Base-by-base conservation (phyloP, 2,888 invertebrate genomes). In the Drosophila meridiana region DNA sequence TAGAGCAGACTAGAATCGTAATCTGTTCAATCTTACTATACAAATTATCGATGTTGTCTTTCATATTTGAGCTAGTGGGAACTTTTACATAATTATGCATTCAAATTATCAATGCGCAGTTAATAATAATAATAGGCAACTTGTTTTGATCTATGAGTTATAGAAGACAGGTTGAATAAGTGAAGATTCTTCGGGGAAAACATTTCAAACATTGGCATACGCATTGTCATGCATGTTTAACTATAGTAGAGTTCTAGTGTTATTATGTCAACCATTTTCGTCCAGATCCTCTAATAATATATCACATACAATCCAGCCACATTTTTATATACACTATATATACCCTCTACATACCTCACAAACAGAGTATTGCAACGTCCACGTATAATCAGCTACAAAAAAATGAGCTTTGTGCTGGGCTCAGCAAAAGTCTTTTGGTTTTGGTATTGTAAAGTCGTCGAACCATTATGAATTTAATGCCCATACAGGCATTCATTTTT, bases 401-500 rank as follows among this genome's bases (percentile, higher is more conserved):
- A 61, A 40, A 40, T 50, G 63, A 69, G 20, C 40, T 67, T 66
- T 68, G 20, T 79, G 80, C 76, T 76, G 64, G 42, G 13, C 38
- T 62, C 78, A 69, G 72, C 78, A 59, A 43, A 56, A 61, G 36
- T 20, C 20, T 52, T 47, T 47, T n/a, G n/a, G 40, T 13, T 32
- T 50, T 14, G 50, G 42, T 30, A 48, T 36, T 52, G 62, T 48
- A 43, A 55, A 66, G 76, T 78, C 78, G 69, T 62, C 73, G 76
- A 64, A 73, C 69, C 63, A 61, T 45, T 57, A 52, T 55, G 53
- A 59, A 73, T 55, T 63, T 53, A 42, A 61, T 67, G 66, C 45
- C 42, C 58, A 71, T 48, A 40, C 47, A 48, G 67, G 64, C 66
- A 71, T 82, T 84, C 69, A 76, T 80, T 85, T 86, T 79, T 55